Percentiles rank a stretch among this genome's conserved stretches.
These are phyloP conservation scores for Pagrus major DNA, from an alignment of 2,113 vertebrate species.

Conservation along the genomic window DNA sequence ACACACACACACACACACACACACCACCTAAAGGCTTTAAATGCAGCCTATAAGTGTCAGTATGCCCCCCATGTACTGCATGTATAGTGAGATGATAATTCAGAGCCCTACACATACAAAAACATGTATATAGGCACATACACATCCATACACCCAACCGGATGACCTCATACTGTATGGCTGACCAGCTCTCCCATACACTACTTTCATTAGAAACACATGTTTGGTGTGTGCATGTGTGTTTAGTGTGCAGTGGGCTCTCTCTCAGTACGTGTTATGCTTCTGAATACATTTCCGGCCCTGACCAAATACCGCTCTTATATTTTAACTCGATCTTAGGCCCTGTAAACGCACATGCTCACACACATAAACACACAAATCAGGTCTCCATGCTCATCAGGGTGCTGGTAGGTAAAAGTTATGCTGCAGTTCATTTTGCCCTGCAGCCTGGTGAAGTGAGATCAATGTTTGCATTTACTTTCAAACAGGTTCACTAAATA, in stretches of 20 bases:
- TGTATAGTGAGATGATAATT: constrained; percentile 41
- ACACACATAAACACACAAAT: background rate
- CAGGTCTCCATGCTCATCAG: constrained; percentile 23
- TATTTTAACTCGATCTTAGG: constrained; percentile 47
- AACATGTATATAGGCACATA: background rate
- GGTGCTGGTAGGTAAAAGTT: background rate
- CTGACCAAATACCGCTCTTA: constrained; percentile 37
- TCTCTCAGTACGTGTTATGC: constrained; percentile 64
- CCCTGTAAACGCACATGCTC: background rate
- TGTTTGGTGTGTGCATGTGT: constrained; percentile 62
- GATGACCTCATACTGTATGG: constrained; percentile 75
- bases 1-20: constrained; percentile 5
- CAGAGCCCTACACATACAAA: background rate
- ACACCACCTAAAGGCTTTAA: background rate
- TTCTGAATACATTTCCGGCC: constrained; percentile 82
- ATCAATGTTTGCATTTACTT: constrained; percentile 3
- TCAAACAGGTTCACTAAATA: background rate
- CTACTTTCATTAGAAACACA: constrained; percentile 80
- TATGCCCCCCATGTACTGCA: constrained; percentile 8
- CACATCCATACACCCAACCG: constrained; percentile 24
- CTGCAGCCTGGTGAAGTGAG: background rate
- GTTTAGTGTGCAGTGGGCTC: constrained; percentile 40
- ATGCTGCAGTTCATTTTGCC: constrained; percentile 10
- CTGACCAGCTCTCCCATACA: constrained; percentile 72
- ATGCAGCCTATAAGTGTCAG: constrained; percentile 6